Base-by-base conservation (phyloP, 2,113 vertebrate genomes). In the Parotia lawesii region DNA sequence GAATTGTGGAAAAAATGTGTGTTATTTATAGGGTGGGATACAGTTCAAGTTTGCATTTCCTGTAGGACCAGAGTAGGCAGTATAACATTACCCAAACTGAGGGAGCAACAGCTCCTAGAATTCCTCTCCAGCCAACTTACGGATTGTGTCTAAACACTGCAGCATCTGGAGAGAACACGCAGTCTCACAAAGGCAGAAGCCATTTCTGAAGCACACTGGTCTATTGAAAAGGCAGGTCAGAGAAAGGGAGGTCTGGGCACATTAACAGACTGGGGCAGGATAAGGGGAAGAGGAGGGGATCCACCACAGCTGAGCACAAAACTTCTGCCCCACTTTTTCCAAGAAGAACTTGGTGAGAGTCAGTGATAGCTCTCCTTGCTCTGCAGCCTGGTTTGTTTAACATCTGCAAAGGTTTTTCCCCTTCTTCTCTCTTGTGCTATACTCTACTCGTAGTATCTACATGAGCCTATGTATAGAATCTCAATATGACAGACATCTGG, bases 281-380 rank as follows among this genome's bases (percentile, higher is more conserved):
- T 15, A 60, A 12, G 27, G 27, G 40, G 37, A 67, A 47, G 35
- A 80, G n/a, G 25, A 73, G 10, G 12, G 4, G 24, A 82, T 42
- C 44, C 35, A 74, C 10, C 22, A 51, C 29, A 74, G 24, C 20
- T 18, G 11, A 60, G 14, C 48, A 78, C 11, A 60, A 38, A 74
- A 56, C 7, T 50, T 56, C 53, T 57, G 53, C 5, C 15, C 23
- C 6, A 3, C 12, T 64, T 81, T 56, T 53, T 19, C 29, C 74
- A 60, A 15, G 5, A 53, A 53, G 50, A 87, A 51, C 50, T 44
- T 72, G n/a, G 31, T 79, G 40, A 44, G 38, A 67, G 17, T 40
- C 61, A 74, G 0, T 19, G 14, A 54, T 0, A 77, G 23, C 6
- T 5, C n/a, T n/a, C 9, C 21, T 56, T 28, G 28, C 38, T 62